Percentiles rank a stretch among this genome's conserved stretches.
These are phyloP conservation scores for Mionectes olivaceus DNA, from an alignment of 2,797 vertebrate species.

Conservation along the genomic window DNA sequence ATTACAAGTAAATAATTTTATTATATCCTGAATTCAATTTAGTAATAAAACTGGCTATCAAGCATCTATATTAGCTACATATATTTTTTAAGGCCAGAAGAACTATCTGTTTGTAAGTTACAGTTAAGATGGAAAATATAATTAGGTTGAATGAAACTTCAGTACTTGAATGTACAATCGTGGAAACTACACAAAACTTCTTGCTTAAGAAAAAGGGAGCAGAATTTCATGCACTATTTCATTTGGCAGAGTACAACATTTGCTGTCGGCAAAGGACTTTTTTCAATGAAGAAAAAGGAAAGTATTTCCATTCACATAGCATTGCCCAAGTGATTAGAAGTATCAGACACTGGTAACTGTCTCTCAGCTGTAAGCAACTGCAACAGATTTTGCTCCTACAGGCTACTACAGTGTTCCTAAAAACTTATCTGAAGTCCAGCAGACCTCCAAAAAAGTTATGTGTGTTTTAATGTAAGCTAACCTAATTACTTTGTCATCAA, in stretches of 20 bases:
- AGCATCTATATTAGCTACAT: background rate
- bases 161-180: background rate
- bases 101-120: background rate
- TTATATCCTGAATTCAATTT: background rate
- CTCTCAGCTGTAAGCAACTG: background rate
- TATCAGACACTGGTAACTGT: background rate
- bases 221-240: slow-evolving; percentile 57
- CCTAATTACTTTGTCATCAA: background rate
- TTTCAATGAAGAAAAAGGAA: slow-evolving; percentile 17
- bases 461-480: background rate
- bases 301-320: background rate
- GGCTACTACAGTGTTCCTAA: background rate
- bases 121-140: slow-evolving; percentile 5
- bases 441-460: background rate
- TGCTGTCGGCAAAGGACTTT: slow-evolving; percentile 20
- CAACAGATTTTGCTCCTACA: background rate
- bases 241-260: slow-evolving; percentile 35
- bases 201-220: slow-evolving; percentile 7
- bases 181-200: background rate
- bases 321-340: background rate
- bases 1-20: background rate
- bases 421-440: background rate
- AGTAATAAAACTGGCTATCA: background rate
- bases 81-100: background rate
- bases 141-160: background rate